Conservation (phyloP, 2,113 vertebrate genomes). For the Takifugu bimaculatus region DNA sequence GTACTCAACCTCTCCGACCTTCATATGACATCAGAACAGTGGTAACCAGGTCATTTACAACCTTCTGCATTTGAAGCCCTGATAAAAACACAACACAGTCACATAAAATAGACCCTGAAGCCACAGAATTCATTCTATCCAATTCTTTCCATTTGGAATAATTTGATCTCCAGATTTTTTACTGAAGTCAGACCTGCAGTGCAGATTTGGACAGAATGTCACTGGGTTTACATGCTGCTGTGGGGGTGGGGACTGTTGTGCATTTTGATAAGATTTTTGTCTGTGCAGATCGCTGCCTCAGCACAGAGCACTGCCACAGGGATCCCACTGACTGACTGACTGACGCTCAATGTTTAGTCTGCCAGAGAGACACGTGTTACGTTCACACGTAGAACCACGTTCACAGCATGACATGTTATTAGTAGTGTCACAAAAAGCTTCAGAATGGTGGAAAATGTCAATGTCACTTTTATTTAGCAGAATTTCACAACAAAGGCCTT, state of each 20-base stretch:
- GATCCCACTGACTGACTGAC: slow-evolving; percentile 55
- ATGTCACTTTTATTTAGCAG: slow-evolving; percentile 1
- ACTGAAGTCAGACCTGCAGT: slow-evolving; percentile 5
- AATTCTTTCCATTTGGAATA: background rate
- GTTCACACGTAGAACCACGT: background rate
- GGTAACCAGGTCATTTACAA: background rate
- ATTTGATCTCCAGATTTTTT: background rate
- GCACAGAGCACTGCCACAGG: slow-evolving; percentile 50
- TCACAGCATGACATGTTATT: no score
- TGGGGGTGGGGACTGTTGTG: slow-evolving; percentile 25
- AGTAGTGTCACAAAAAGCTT: background rate
- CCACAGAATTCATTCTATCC: no score
- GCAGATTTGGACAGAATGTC: background rate
- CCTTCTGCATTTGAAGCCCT: background rate
- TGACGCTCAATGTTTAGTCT: slow-evolving; percentile 38
- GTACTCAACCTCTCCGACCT: background rate
- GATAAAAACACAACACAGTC: slow-evolving; percentile 22
- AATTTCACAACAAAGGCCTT: background rate
- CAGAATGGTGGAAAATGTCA: background rate
- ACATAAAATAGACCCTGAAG: background rate
- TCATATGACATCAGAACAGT: background rate
- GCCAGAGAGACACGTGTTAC: slow-evolving; percentile 17
- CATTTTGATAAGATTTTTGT: slow-evolving; percentile 60
- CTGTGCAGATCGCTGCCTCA: slow-evolving; percentile 59
- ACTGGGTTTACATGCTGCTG: slow-evolving; percentile 2